Base-by-base conservation (phyloP, 2,113 vertebrate species). In the Sinocyclocheilus grahami region DNA sequence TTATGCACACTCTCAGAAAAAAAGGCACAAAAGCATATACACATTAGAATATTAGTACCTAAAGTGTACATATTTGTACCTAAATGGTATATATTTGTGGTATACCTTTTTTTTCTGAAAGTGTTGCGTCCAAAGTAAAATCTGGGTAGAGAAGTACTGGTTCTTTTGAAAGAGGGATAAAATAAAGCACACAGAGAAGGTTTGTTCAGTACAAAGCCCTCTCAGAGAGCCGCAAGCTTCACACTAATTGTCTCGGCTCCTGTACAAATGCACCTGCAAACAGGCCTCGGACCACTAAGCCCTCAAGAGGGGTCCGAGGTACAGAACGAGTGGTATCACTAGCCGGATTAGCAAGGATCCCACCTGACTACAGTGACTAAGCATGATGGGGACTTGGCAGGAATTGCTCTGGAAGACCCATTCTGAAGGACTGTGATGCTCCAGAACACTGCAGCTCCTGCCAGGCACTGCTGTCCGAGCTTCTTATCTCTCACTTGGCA, bases 401-500 rank as follows among this genome's bases (percentile, higher is more conserved):
- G 46, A 39, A 83, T 77, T 72, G 63, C 74, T 85, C 60, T n/a
- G 42, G 65, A 82, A 83, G 62, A 39, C 24, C 79, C 86, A 69
- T 81, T 37, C 67, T 87, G 89, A 88, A 88, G 87, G 87, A 87
- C 65, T 48, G 69, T 14, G 65, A 78, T 13, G n/a, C 63, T 88
- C 62, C 14, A 82, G 84, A 74, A 81, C 71, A 33, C 87, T 33
- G 80, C 58, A 22, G 78, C 86, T 86, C 63, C 77, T 82, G 87
- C 86, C 76, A 83, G 82, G 69, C 86, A 37, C 53, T 84, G 75
- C 82, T 86, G 81, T 86, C 87, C 87, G n/a, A 78, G 75, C 76
- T 82, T 85, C 84, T 89, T 90, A 90, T 90, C 88, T 89, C 79
- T 30, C 33, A 69, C 88, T 75, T 83, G 80, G 87, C 83, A 87